Percentiles rank a stretch among this genome's conserved stretches.
These are phyloP conservation scores for Acrobeloides nanus DNA, from an alignment of 2,888 invertebrate species.

Conservation along the genomic window DNA sequence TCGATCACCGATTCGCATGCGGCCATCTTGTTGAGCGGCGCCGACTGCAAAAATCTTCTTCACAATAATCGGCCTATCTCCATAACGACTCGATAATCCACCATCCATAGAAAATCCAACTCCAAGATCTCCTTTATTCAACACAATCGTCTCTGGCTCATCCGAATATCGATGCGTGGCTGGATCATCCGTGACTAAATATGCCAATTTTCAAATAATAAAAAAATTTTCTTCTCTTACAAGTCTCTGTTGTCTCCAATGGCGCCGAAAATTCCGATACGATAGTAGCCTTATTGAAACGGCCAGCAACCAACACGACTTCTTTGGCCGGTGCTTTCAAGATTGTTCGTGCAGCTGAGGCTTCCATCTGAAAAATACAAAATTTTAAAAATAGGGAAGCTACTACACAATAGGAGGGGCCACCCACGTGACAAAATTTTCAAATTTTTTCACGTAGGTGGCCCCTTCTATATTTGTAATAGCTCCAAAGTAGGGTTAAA, in stretches of 20 bases:
- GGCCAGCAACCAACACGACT: constrained; percentile 23
- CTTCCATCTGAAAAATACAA: constrained; percentile 21
- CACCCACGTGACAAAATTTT: too few relatives aligned
- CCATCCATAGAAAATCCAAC: constrained; percentile 27
- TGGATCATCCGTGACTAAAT: constrained; percentile 20
- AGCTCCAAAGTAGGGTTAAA: too few relatives aligned
- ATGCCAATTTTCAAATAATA: background rate
- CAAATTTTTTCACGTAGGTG: too few relatives aligned
- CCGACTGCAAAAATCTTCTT: constrained; percentile 26
- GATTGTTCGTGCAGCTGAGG: constrained; percentile 21
- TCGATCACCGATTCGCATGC: constrained; percentile 20
- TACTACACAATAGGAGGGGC: too few relatives aligned
- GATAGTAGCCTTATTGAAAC: constrained; percentile 8
- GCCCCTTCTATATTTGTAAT: constrained; percentile 5
- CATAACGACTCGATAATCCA: constrained; percentile 17
- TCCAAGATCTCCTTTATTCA: constrained; percentile 26
- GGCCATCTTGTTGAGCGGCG: constrained; percentile 21
- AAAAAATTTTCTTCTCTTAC: too few relatives aligned
- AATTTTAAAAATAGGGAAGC: too few relatives aligned
- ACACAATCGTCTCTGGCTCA: constrained; percentile 13
- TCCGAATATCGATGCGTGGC: constrained; percentile 12
- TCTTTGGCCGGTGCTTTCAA: constrained; percentile 18
- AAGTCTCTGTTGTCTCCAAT: too few relatives aligned
- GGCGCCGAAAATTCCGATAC: too few relatives aligned
- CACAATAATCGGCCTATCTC: constrained; percentile 26